Percentiles rank a stretch among this genome's conserved stretches.
phyloP scores from a whole-genome alignment of 1,140 invertebrate genomes.

The Penaeus vannamei region DNA sequence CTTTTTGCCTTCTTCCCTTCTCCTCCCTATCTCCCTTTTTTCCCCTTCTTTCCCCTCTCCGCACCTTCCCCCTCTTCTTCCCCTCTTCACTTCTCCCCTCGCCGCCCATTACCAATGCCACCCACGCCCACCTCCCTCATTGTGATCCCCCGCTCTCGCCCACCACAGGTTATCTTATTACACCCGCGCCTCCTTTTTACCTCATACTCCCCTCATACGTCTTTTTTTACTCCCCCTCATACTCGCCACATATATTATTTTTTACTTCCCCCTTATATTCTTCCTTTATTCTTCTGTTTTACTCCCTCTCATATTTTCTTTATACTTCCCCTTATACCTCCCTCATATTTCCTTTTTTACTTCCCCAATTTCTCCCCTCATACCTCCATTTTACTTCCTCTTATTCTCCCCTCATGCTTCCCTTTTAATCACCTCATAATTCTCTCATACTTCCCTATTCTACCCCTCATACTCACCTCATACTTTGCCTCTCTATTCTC shows the following conservation, averaged over 20 bases:
- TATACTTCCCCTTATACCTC: neutral
- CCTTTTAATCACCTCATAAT: neutral
- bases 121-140: constrained; percentile 5
- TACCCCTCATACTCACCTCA: constrained; percentile 27
- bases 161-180: neutral
- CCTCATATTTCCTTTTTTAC: neutral
- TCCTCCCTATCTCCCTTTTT: neutral
- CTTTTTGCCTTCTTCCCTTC: no score
- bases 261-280: neutral
- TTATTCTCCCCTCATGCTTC: neutral
- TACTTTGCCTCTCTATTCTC: neutral
- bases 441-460: neutral
- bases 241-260: neutral
- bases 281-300: neutral
- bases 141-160: neutral
- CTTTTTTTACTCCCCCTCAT: neutral
- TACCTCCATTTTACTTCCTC: neutral
- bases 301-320: neutral
- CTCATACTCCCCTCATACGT: neutral
- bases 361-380: neutral
- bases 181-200: neutral
- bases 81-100: neutral
- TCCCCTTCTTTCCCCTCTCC: neutral
- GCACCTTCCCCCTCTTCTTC: no score
- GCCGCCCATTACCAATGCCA: neutral